Percentiles rank a stretch among this genome's conserved stretches.
phyloP scores from a whole-genome alignment of 2,888 invertebrate genomes.

The Blastobasis lacticolella region DNA sequence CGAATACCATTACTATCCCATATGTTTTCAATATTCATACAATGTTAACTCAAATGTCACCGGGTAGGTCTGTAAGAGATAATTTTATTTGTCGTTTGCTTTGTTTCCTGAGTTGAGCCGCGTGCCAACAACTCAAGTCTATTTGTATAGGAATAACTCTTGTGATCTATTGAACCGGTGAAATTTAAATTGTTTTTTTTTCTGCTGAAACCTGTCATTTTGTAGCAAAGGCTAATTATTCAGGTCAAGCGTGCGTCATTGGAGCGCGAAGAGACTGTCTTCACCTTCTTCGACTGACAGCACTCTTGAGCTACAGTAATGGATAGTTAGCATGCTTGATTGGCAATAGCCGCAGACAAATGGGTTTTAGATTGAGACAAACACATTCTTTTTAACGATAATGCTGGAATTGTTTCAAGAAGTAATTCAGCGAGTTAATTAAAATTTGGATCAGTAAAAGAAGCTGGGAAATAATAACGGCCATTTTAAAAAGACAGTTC shows the following conservation, averaged over 20 bases:
- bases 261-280: not conserved
- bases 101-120: conserved; percentile 34
- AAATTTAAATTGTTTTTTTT: conserved; percentile 31
- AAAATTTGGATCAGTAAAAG: too few species aligned
- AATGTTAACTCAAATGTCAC: conserved; percentile 37
- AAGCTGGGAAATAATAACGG: conserved; percentile 14
- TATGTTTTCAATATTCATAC: conserved; percentile 33
- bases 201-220: conserved; percentile 20
- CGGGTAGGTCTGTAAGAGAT: conserved; percentile 24
- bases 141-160: conserved; percentile 38
- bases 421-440: too few species aligned
- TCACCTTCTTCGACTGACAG: conserved; percentile 1
- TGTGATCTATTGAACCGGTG: conserved; percentile 30
- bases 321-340: not conserved
- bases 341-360: not conserved
- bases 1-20: conserved; percentile 17
- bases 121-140: conserved; percentile 43
- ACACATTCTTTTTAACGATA: too few species aligned
- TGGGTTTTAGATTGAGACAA: not conserved
- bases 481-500: conserved; percentile 36
- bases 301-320: not conserved
- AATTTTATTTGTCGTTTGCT: conserved; percentile 44
- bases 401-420: too few species aligned
- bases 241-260: conserved; percentile 8
- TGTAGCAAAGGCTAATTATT: conserved; percentile 12